phyloP scores from a whole-genome alignment of 2,888 invertebrate species.

The Eristalinus sepulchralis region DNA sequence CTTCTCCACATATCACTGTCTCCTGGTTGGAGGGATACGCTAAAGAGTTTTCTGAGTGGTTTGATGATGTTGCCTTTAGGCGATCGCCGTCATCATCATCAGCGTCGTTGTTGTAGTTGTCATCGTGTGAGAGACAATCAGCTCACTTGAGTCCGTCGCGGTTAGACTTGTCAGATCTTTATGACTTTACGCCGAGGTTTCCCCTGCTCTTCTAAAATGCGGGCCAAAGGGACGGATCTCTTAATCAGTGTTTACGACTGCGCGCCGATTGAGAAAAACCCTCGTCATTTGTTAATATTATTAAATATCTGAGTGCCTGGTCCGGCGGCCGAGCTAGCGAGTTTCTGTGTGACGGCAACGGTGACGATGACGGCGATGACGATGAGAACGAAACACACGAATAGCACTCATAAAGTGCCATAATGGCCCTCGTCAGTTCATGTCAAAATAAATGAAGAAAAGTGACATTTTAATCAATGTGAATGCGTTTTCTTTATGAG shows the following conservation, averaged over 20 bases:
- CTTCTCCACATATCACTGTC: conserved; percentile 57
- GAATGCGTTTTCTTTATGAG: conserved; percentile 73
- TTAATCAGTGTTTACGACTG: conserved; percentile 71
- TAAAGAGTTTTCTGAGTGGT: conserved; percentile 62
- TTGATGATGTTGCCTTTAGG: conserved; percentile 56
- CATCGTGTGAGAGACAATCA: conserved; percentile 64
- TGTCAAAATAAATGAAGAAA: conserved; percentile 81
- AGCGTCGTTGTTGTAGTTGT: conserved; percentile 9
- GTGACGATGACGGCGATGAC: conserved; percentile 42
- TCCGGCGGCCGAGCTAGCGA: conserved; percentile 68
- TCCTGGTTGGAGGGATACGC: conserved; percentile 35
- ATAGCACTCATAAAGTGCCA: conserved; percentile 66
- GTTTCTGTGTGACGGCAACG: conserved; percentile 12
- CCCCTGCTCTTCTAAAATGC: conserved; percentile 20
- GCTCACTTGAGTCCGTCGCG: conserved; percentile 67
- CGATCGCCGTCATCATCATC: conserved; percentile 51
- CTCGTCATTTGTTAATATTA: conserved; percentile 69
- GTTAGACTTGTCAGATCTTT: conserved; percentile 67
- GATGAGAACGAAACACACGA: conserved; percentile 66
- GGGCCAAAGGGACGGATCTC: conserved; percentile 69
- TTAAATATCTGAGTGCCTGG: conserved; percentile 74
- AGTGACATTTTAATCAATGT: conserved; percentile 80
- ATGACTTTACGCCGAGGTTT: conserved; percentile 53
- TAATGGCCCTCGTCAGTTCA: conserved; percentile 79
- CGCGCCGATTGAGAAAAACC: conserved; percentile 61